phyloP scores from a whole-genome alignment of 1,140 invertebrate species.

The Laodelphax striatellus region DNA sequence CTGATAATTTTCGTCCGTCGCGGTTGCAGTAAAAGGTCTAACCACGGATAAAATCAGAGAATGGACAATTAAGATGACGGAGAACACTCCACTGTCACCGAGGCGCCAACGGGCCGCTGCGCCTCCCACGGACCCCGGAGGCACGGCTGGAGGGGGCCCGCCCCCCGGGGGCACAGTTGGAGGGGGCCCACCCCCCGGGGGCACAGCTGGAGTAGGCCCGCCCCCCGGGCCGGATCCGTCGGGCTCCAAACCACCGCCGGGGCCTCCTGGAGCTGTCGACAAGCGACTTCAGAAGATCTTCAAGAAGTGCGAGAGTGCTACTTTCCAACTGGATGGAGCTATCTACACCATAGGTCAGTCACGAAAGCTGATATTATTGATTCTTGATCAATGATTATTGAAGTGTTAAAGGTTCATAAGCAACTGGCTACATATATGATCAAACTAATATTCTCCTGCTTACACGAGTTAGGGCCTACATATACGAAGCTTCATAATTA shows the following conservation, averaged over 20 bases:
- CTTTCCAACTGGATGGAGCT: conserved; percentile 36
- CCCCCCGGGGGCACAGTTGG: too few species aligned
- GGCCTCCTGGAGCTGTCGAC: not conserved
- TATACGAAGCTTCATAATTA: too few species aligned
- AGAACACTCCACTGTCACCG: not conserved
- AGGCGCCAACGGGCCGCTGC: not conserved
- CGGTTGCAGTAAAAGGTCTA: not conserved
- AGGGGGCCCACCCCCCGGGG: too few species aligned
- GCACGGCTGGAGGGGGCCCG: not conserved
- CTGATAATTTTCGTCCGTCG: not conserved
- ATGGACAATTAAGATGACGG: conserved; percentile 1
- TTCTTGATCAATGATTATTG: too few species aligned
- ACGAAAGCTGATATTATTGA: too few species aligned
- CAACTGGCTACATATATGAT: too few species aligned
- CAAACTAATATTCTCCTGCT: too few species aligned
- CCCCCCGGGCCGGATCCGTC: not conserved
- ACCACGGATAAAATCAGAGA: not conserved
- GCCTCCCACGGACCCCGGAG: not conserved
- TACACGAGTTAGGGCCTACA: too few species aligned
- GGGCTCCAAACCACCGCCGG: not conserved
- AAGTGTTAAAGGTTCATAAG: too few species aligned
- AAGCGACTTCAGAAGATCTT: conserved; percentile 15
- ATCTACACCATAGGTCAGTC: conserved; percentile 36
- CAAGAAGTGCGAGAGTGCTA: conserved; percentile 34
- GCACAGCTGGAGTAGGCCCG: too few species aligned